Evolutionary conservation across 1,140 invertebrate species (phyloP).

Genomic region (Ips nitidus): DNA sequence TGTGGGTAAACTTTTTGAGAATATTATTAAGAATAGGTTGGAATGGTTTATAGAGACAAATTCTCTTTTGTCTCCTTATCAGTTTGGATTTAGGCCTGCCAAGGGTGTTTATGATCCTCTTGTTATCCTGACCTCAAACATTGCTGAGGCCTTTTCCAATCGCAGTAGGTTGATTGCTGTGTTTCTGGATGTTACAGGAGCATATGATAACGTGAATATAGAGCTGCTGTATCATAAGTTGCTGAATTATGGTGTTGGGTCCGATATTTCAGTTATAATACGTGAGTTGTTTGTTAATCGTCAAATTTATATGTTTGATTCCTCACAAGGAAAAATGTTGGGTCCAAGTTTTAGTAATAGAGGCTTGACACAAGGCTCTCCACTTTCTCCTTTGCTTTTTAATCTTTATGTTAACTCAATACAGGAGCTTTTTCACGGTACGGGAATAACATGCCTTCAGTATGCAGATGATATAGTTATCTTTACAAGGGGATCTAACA

Average conservation of each 20-base stretch:
- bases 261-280: not conserved
- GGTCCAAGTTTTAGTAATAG: not conserved
- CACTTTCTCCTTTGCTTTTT: too few species aligned
- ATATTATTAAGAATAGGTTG: too few species aligned
- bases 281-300: not conserved
- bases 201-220: conserved; percentile 8
- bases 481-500: not conserved
- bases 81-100: conserved; percentile 6
- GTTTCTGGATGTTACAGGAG: conserved; percentile 1
- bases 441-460: not conserved
- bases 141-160: not conserved
- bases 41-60: too few species aligned
- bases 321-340: not conserved
- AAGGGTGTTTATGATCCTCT: not conserved
- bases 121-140: not conserved
- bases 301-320: conserved; percentile 1
- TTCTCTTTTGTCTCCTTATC: too few species aligned
- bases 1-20: too few species aligned
- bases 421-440: not conserved
- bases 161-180: not conserved
- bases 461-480: conserved; percentile 13
- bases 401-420: not conserved
- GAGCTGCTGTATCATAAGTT: not conserved
- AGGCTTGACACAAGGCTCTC: too few species aligned
- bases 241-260: not conserved